phyloP scores from a whole-genome alignment of 2,888 invertebrate genomes.

The Torymus texanus region DNA sequence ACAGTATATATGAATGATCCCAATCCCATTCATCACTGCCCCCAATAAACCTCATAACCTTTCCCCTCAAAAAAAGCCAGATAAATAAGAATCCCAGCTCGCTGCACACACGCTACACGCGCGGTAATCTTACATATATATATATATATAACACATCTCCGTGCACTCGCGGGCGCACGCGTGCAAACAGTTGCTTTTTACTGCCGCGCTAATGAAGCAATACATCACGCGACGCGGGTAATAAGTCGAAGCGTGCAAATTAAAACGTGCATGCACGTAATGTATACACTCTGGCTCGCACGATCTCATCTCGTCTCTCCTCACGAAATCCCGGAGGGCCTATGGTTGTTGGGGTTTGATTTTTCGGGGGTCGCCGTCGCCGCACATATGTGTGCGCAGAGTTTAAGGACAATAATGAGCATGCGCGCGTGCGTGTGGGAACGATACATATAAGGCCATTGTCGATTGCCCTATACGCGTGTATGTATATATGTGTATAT shows the following conservation, averaged over 20 bases:
- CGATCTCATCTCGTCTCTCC: neutral
- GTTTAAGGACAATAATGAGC: constrained; percentile 65
- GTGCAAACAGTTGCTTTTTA: neutral
- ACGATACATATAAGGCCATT: constrained; percentile 63
- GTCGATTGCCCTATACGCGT: constrained; percentile 32
- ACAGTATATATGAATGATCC: no score
- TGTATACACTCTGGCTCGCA: neutral
- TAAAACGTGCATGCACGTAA: constrained; percentile 21
- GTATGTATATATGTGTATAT: neutral
- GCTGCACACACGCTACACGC: no score
- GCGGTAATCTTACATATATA: no score
- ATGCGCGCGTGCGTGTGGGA: constrained; percentile 64
- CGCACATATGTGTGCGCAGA: constrained; percentile 55
- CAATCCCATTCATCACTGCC: no score
- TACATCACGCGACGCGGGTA: constrained; percentile 36
- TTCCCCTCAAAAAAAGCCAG: no score
- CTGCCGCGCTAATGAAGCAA: constrained; percentile 50
- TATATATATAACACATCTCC: no score
- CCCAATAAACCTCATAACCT: no score
- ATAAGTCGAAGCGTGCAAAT: constrained; percentile 51
- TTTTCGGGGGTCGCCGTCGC: constrained; percentile 60
- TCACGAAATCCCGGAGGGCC: constrained; percentile 59
- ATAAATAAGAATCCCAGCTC: no score
- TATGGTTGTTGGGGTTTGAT: constrained; percentile 62
- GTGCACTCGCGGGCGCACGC: neutral